Evolutionary conservation across 2,113 vertebrate species (phyloP), one percentile per base, ranked within the genome.

Genomic region (Anhinga anhinga): DNA sequence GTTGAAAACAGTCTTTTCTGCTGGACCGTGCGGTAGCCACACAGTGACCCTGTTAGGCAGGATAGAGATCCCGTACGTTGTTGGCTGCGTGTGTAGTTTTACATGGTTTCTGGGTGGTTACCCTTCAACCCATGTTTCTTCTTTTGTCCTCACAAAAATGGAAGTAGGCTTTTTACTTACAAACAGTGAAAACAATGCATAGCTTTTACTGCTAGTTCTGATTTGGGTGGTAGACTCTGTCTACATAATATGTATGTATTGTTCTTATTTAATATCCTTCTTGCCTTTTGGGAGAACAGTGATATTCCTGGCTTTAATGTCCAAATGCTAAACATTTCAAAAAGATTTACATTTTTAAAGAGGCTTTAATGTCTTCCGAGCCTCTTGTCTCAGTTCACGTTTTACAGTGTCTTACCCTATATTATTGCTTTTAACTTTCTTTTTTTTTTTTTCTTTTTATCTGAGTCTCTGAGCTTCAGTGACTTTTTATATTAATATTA

Each of bases 331-430:
- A 95, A 52, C 29, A 52, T 92, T 92, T 88, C 27, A 49, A 61
- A 85, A 85, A 66, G 6, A 70, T 82, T 69, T 91, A 53, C 2
- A 42, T 85, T 96, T 93, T 95, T 86, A 79, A 91, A 63, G n/a
- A 82, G 36, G 9, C 17, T 87, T 38, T 63, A 89, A 82, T 58
- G 5, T 86, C 40, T 94, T 93, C 15, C 0, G 0, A 82, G 30
- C 32, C 34, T 85, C 18, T 79, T 79, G 36, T 82, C 53, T 84
- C 36, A 13, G 25, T 55, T 91, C 36, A 17, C 9, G 3, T 69
- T 95, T 95, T 84, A 71, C n/a, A 67, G 36, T 49, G 21, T 69
- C 36, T 50, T 67, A 86, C 12, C 3, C 14, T 67, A 2, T 27
- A 32, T 85, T 94, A 52, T 7, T 82, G 30, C 62, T 94, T 93